Base-by-base conservation (phyloP, 2,888 invertebrate genomes). In the Cartodere bifasciata region DNA sequence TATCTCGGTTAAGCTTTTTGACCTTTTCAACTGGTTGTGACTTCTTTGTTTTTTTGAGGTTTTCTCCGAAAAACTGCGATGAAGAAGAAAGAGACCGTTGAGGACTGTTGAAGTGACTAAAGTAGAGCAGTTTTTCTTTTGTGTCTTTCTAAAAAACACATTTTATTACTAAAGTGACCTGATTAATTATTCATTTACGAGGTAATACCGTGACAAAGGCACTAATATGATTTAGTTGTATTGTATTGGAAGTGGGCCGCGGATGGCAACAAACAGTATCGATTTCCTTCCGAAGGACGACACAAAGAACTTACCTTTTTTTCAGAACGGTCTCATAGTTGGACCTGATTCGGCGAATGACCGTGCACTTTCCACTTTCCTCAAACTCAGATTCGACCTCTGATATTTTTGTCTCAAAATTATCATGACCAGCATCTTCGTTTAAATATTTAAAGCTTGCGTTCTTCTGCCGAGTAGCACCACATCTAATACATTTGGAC, bases 401-500 rank as follows among this genome's bases (percentile, higher is more conserved):
- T 17, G n/a, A 17, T 6, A 7, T 23, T 11, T n/a, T n/a, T 23
- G 43, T 36, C 24, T 35, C 36, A 35, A 28, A 33, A 29, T 46
- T 45, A 21, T 40, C 47, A 37, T 37, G 39, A 37, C 43, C 42
- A 35, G 44, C 40, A 45, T 49, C 54, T 49, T 54, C 54, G 49
- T 53, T 47, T 44, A n/a, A n/a, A n/a, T n/a, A n/a, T n/a, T n/a
- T n/a, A n/a, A n/a, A n/a, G n/a, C n/a, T n/a, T n/a, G 44, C 44
- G 36, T 47, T 36, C 35, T 46, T 52, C 58, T 70, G 67, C 52
- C 75, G 67, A 56, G 68, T 66, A 53, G 69, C 68, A 48, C 81
- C 83, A 68, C 86, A 87, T 70, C 82, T 75, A 68, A 79, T 71
- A 64, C 87, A 87, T 68, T 73, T 77, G 49, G 73, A 67, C 62